A percentile compares a stretch with the other conserved stretches of the same genome.
Conservation (phyloP, 2,797 vertebrate species). For the Coendou prehensilis region DNA sequence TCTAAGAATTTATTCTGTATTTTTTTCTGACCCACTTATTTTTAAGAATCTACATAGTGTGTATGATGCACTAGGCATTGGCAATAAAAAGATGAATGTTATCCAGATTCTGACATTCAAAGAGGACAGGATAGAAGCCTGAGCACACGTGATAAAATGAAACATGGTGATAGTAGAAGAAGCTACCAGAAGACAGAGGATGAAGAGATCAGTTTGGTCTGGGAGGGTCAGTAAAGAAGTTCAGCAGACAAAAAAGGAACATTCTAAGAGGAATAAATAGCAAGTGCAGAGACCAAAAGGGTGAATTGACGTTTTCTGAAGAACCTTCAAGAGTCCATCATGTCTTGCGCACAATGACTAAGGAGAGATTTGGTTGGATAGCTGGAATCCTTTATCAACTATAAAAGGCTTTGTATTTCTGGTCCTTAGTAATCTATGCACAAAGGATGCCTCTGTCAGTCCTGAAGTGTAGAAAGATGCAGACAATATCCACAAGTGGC, state of each 20-base stretch:
- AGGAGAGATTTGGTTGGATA: not conserved
- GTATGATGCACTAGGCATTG: not conserved
- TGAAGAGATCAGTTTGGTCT: not conserved
- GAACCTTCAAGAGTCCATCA: not conserved
- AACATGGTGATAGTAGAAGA: not conserved
- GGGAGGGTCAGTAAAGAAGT: not conserved
- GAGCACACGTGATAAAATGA: not conserved
- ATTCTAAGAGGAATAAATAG: not conserved
- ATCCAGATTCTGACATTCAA: not conserved
- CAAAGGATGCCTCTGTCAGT: not conserved
- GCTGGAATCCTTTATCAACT: not conserved
- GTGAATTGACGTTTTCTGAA: not conserved
- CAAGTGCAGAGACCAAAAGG: not conserved
- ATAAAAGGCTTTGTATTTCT: not conserved
- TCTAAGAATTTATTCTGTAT: conserved; percentile 16
- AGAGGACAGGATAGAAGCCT: not conserved
- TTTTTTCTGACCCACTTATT: conserved; percentile 45
- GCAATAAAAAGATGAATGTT: conserved; percentile 8
- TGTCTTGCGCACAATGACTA: not conserved
- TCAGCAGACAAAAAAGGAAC: not conserved
- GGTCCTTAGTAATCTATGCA: not conserved
- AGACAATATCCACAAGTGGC: not conserved
- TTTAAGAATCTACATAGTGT: not conserved
- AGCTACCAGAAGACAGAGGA: not conserved
- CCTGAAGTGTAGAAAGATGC: not conserved